Percentiles rank a stretch among this genome's conserved stretches.
Evolutionary conservation across 2,888 invertebrate species (phyloP).

Genomic region (Minunthozetes semirufus): DNA sequence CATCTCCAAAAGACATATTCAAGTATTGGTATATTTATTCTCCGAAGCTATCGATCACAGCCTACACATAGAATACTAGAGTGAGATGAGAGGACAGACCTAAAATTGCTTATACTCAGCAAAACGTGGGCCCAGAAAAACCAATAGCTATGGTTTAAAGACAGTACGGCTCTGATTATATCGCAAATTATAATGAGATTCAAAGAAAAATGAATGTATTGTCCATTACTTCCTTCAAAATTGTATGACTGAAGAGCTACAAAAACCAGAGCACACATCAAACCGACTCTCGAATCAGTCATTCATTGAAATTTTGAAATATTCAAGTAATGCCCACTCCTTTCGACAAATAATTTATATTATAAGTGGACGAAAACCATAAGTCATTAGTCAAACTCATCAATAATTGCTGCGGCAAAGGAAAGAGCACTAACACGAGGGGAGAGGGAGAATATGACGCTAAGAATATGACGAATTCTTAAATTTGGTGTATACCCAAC

Average conservation of each 20-base stretch:
- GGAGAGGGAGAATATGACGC: background rate
- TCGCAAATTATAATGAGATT: background rate
- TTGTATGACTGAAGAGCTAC: background rate
- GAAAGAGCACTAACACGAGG: background rate
- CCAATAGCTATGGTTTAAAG: background rate
- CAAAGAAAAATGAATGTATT: background rate
- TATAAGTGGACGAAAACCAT: conserved; percentile 3
- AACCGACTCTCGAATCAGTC: background rate
- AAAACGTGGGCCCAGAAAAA: background rate
- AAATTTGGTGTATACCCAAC: background rate
- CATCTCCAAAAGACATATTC: background rate
- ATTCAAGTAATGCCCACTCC: background rate
- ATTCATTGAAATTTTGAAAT: background rate
- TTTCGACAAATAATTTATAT: conserved; percentile 4
- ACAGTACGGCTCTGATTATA: too few relatives aligned
- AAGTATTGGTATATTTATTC: background rate
- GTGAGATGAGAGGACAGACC: background rate
- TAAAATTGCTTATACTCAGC: conserved; percentile 3
- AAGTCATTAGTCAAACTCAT: conserved; percentile 22
- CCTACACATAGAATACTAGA: background rate
- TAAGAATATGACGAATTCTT: background rate
- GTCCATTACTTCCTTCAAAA: background rate
- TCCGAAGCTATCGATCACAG: background rate
- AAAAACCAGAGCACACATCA: background rate
- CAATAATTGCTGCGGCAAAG: background rate